phyloP scores from a whole-genome alignment of 2,888 invertebrate genomes.

The Trichopoda pennipes region DNA sequence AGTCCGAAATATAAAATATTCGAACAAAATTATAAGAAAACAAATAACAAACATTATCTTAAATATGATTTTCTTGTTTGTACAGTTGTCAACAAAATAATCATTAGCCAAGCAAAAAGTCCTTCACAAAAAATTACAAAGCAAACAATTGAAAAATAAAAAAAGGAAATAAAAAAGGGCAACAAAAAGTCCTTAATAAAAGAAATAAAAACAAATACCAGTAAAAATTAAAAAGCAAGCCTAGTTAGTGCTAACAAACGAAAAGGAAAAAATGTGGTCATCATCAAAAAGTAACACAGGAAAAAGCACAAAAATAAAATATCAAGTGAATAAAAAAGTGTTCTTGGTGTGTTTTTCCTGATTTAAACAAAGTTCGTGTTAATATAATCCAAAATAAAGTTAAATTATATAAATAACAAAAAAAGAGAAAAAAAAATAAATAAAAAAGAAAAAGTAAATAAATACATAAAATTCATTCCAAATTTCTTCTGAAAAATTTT shows the following conservation, averaged over 20 bases:
- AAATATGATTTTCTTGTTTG: slow-evolving; percentile 27
- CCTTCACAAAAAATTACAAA: slow-evolving; percentile 31
- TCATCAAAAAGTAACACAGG: not conserved
- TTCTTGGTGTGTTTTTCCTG: not conserved
- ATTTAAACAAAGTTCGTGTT: not conserved
- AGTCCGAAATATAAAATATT: not conserved
- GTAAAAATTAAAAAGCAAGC: slow-evolving; percentile 54
- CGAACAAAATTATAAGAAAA: not conserved
- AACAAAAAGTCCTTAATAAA: slow-evolving; percentile 13
- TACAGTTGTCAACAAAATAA: slow-evolving; percentile 51
- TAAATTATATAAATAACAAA: not conserved
- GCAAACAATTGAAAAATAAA: slow-evolving; percentile 24
- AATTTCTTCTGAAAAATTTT: not conserved
- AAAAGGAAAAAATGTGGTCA: slow-evolving; percentile 14
- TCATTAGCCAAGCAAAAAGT: slow-evolving; percentile 55
- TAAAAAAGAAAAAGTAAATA: not conserved
- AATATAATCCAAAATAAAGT: slow-evolving; percentile 7
- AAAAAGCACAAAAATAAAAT: slow-evolving; percentile 6
- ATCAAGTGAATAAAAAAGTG: slow-evolving; percentile 17
- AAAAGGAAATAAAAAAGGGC: slow-evolving; percentile 38
- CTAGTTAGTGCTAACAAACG: not conserved
- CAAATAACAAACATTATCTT: not conserved
- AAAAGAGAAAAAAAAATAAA: slow-evolving; percentile 1
- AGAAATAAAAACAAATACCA: slow-evolving; percentile 50
- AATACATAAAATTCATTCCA: not conserved